Evolutionary conservation across 2,113 vertebrate genomes (phyloP), one percentile per base, ranked within the genome.

Genomic region (Dipodomys ordii): DNA sequence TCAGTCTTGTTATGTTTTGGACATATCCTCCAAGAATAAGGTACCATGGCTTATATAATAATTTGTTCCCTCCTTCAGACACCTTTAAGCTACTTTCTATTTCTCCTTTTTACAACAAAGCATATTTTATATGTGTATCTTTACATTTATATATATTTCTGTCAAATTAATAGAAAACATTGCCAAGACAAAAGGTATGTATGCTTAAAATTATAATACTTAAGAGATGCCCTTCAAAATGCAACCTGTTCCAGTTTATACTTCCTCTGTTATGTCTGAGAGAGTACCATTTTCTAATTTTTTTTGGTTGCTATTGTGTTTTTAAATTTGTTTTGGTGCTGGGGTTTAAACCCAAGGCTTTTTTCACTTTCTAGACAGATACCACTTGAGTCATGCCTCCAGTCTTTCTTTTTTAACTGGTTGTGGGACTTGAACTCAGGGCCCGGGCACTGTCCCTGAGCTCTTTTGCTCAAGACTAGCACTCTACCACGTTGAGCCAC

Each of bases 71-170:
- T 69, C 44, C 90, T 84, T 92, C 20, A n/a, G 49, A 15, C 73
- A 73, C 60, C 77, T 44, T 94, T 85, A 92, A 62, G 12, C 85
- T 88, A 62, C 46, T 88, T 92, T 89, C 16, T 76, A 0, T 76
- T 84, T 94, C 15, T 88, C 53, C 71, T 69, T 87, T 90, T 83
- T 86, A 90, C 28, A 90, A 3, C 79, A 39, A 79, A 92, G 30
- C 18, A 30, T 88, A 76, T 74, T 13, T 92, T 87, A 12, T 39
- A 30, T 69, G 25, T 87, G 73, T 67, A 81, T 94, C 53, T 92
- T 87, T 88, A 27, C 83, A 79, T 73, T 92, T 87, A 49, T 57
- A 88, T 94, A n/a, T 77, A 87, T 93, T 7, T 62, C n/a, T 85
- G 57, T 46, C 69, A 92, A 85, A 85, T 62, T 73, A 12, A 18